Evolutionary conservation across 1,140 invertebrate species (phyloP), one percentile per base, ranked within the genome.

Genomic region (Trachymyrmex septentrionalis): DNA sequence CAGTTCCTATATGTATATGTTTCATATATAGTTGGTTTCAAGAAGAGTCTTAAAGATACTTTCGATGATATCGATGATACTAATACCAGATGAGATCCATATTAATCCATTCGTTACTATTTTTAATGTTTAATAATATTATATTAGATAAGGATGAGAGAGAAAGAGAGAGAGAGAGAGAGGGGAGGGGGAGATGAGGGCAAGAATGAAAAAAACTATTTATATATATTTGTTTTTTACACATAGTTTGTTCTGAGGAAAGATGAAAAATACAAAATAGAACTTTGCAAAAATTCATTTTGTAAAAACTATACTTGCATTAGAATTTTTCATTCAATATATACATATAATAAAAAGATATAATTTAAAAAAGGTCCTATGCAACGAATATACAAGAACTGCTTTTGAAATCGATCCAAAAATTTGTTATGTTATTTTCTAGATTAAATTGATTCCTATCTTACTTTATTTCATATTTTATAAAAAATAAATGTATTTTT

Each of bases 41-140:
- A 63, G 27, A 57, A 69, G 30, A 55, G 9, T 71, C 30, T 81
- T 81, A 81, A 81, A 59, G 50, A 72, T 72, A 81, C 16, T 71
- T 72, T 81, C 34, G 50, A 67, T 57, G 14, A 44, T 44, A 44
- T 44, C 30, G 30, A 34, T 34, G 14, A 9, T 57, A 44, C 10
- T 30, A 48, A 61, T n/a, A 24, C 5, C 10, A 76, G n/a, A 34
- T 61, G 16, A 78, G 21, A 66, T 24, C 10, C 57, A 77, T 44
- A 30, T 48, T 30, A 27, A 66, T 76, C 7, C 14, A 57, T 48
- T 64, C 9, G 7, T 78, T 64, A 64, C 4, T 27, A 14, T 30
- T 30, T 48, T 61, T 14, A n/a, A 53, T 57, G 14, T 76, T 76
- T 38, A 44, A 76, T 59, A 59, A 76, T 59, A 59, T 59, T 38